Evolutionary conservation across 2,797 vertebrate species (phyloP), one percentile per base, ranked within the genome.

Genomic region (Carapus acus): DNA sequence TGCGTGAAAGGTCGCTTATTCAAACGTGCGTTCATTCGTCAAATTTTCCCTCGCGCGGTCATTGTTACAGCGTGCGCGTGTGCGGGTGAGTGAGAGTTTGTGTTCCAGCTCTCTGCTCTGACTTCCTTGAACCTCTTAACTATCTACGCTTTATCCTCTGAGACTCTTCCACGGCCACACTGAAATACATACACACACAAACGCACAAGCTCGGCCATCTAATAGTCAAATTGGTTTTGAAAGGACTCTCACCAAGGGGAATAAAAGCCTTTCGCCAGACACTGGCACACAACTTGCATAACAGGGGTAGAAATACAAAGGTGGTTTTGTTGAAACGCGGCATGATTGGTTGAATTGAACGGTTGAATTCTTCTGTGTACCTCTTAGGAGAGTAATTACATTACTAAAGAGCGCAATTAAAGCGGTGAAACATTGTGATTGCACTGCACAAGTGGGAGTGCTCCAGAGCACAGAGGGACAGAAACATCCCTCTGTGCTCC

Each of bases 281-380:
- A 62, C 54, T 69, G 74, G 67, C 67, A 65, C 58, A 65, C 50
- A 15, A 62, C 54, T 41, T 40, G 44, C 31, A 8, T 48, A 53
- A 43, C 40, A 51, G 47, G 42, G n/a, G n/a, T n/a, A n/a, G 49
- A 65, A 77, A 77, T 49, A 83, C 76, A 83, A 81, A 75, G 73
- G 66, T 67, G 58, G 49, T 74, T 81, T 69, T 82, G 69, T 81
- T 58, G 49, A 67, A 43, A 47, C 18, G 43, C 2, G 0, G 36
- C 6, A 37, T 55, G 66, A 75, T 39, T 72, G 55, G 52, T 54
- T 53, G 43, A 71, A 76, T 59, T 70, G 37, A 73, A 58, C 46
- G 62, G 19, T 68, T 70, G 68, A 77, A 66, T 69, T 43, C 41
- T 27, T 67, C 44, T 22, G 54, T 63, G 47, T 44, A 37, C 19